Evolutionary conservation across 2,113 vertebrate species (phyloP).

Genomic region (Burhinus bistriatus): DNA sequence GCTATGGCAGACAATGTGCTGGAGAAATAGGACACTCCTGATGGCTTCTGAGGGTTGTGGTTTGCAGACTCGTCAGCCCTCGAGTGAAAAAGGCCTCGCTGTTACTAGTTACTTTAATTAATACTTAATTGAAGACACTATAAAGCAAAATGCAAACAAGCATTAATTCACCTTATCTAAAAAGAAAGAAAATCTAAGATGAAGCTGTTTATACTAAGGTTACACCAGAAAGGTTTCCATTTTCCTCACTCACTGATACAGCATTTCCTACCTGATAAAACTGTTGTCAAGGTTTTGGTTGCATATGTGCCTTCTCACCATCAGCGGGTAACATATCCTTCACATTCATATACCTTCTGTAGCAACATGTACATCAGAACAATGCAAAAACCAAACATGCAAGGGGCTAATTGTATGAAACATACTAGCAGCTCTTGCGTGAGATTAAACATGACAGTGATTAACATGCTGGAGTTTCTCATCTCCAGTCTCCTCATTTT

Average conservation of each 20-base stretch:
- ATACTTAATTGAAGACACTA: not conserved
- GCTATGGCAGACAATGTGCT: not conserved
- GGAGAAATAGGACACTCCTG: not conserved
- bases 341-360: not conserved
- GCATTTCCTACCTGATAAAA: not conserved
- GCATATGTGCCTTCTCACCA: not conserved
- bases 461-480: not conserved
- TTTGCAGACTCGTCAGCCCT: not conserved
- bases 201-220: not conserved
- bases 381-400: not conserved
- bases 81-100: not conserved
- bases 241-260: not conserved
- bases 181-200: not conserved
- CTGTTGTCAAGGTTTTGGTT: not conserved
- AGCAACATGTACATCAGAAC: not conserved
- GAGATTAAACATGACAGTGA: not conserved
- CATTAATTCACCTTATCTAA: not conserved
- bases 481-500: not conserved
- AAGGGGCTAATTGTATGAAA: not conserved
- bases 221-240: not conserved
- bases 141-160: not conserved
- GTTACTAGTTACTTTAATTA: not conserved
- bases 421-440: not conserved
- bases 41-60: not conserved
- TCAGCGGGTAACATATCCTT: not conserved